Evolutionary conservation across 2,888 invertebrate genomes (phyloP), one percentile per base, ranked within the genome.

Genomic region (Apantesis nais): DNA sequence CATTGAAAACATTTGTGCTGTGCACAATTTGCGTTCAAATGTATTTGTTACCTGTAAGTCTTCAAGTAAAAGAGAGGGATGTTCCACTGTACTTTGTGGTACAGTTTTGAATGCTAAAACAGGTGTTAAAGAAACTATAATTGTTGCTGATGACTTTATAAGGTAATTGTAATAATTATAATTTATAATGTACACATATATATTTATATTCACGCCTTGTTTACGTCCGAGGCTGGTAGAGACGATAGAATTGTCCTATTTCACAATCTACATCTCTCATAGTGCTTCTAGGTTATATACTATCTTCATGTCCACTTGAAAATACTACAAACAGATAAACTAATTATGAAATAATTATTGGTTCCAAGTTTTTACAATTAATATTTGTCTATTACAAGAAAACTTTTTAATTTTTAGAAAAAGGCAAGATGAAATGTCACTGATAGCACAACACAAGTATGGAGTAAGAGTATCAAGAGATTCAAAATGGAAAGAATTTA

Each of bases 391-490:
- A 14, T 44, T 25, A 2, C 19, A 22, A 67, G 22, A 60, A 12
- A 60, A 25, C 22, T 58, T 31, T 67, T 72, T 55, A 63, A 16
- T 37, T 81, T 78, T 7, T 89, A 97, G 96, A 25, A 89, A 96
- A 78, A 93, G 97, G 62, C 95, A 96, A 76, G 90, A 92, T 67
- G 97, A 97, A 81, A 96, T 97, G 96, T 94, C 95, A 55, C 86
- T 96, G 7, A 96, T 97, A 89, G 97, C 97, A 0, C 95, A 96
- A 86, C 97, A 97, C 80, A 97, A 97, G 84, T 96, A 96, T 87
- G 96, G 97, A 3, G 84, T 96, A 0, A 92, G 96, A 75, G 92
- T 95, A 0, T 88, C 94, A 41, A 89, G 94, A 8, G 92, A 93
- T 66, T 78, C 86, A 34, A 92, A 93, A 73, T 96, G 96, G 94